Conservation (phyloP, 2,113 vertebrate species). For the Copsychus sechellarum region DNA sequence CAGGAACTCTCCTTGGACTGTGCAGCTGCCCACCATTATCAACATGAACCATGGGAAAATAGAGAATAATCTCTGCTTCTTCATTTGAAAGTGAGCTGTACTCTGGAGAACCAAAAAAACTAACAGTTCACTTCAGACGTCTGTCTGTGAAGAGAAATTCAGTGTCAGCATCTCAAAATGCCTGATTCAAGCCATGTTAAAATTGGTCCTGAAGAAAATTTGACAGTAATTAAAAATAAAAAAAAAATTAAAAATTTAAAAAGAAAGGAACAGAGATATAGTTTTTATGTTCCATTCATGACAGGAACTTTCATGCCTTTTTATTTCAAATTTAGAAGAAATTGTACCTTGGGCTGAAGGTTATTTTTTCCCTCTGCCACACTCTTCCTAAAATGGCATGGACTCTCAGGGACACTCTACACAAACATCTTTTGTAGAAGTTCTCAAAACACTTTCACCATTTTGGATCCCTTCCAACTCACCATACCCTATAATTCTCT, state of each 20-base stretch:
- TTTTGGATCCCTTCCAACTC: neutral
- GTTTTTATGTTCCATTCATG: neutral
- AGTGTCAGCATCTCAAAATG: neutral
- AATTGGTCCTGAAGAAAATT: neutral
- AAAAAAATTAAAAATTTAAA: neutral
- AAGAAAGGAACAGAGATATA: accelerated
- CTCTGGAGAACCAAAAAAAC: neutral
- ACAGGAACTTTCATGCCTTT: neutral
- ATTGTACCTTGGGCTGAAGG: neutral
- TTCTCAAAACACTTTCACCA: neutral
- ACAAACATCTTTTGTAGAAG: neutral
- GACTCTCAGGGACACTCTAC: neutral
- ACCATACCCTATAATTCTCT: neutral
- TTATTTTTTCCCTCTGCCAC: neutral
- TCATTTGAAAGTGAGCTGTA: neutral
- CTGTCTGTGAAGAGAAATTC: neutral
- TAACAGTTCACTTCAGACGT: neutral
- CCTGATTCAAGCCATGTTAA: neutral
- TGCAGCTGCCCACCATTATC: neutral
- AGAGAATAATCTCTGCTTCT: neutral
- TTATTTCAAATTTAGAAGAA: neutral
- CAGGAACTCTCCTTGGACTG: neutral
- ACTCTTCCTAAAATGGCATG: neutral
- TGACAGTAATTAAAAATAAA: neutral
- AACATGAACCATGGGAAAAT: neutral